These are phyloP conservation scores for Sinhomidia bicolor DNA, from an alignment of 2,888 invertebrate genomes.

Conservation along the genomic window DNA sequence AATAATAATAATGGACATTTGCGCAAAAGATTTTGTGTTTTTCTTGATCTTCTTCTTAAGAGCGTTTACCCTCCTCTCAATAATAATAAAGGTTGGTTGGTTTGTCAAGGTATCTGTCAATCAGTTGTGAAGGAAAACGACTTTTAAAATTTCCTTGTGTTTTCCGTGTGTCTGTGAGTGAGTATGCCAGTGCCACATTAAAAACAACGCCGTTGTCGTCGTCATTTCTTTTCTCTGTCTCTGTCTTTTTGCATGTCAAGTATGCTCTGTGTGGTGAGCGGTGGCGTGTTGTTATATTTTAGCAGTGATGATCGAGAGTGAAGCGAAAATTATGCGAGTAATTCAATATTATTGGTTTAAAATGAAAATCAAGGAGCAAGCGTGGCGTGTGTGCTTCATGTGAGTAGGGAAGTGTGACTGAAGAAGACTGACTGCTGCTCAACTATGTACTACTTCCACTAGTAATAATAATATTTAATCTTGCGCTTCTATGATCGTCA, in stretches of 20 bases:
- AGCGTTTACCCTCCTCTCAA: conserved; percentile 54
- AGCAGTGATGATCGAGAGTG: conserved; percentile 2
- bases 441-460: neutral
- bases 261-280: no score
- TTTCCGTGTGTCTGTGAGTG: neutral
- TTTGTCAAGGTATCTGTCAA: conserved; percentile 75
- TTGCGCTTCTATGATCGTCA: neutral
- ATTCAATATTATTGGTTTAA: conserved; percentile 32
- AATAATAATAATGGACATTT: conserved; percentile 11
- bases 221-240: neutral
- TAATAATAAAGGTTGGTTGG: conserved; percentile 59
- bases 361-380: conserved; percentile 11
- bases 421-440: neutral
- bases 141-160: neutral
- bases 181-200: neutral
- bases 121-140: conserved; percentile 39
- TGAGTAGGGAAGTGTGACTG: conserved; percentile 39
- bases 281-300: neutral
- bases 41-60: neutral
- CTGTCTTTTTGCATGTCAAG: no score
- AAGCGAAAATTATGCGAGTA: conserved; percentile 38
- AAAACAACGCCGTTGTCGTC: neutral
- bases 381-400: conserved; percentile 1
- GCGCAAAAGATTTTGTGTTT: neutral
- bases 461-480: conserved; percentile 31